These are phyloP conservation scores for Oegoconia quadripuncta DNA, from an alignment of 2,888 invertebrate genomes.

Conservation along the genomic window DNA sequence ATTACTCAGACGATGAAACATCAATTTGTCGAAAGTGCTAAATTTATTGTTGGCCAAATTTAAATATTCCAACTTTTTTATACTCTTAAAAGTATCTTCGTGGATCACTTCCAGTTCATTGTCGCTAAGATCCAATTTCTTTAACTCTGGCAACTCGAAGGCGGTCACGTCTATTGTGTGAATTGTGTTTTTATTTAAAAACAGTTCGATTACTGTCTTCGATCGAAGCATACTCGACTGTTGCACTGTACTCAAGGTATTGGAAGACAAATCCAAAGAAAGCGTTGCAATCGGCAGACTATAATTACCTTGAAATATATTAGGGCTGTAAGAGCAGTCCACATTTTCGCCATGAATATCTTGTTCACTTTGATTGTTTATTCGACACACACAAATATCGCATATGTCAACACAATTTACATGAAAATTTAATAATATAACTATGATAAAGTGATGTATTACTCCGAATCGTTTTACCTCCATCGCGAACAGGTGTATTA, in stretches of 20 bases:
- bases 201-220: constrained; percentile 39
- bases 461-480: neutral
- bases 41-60: constrained; percentile 67
- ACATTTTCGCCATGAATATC: constrained; percentile 48
- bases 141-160: constrained; percentile 50
- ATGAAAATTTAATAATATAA: constrained; percentile 18
- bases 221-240: constrained; percentile 41
- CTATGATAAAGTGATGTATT: neutral
- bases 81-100: constrained; percentile 48
- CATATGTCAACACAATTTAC: constrained; percentile 44
- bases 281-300: constrained; percentile 42
- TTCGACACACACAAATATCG: constrained; percentile 47
- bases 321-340: constrained; percentile 39
- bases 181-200: constrained; percentile 51
- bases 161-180: constrained; percentile 39
- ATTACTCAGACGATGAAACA: constrained; percentile 53
- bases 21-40: constrained; percentile 48
- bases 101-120: constrained; percentile 56
- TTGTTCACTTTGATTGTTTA: constrained; percentile 28
- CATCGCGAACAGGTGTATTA: neutral
- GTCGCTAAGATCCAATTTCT: constrained; percentile 57
- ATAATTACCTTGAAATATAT: constrained; percentile 32
- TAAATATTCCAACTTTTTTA: constrained; percentile 59
- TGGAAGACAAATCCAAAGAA: constrained; percentile 55
- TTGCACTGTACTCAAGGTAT: constrained; percentile 41